Evolutionary conservation across 2,888 invertebrate genomes (phyloP).

Genomic region (Automeris io): DNA sequence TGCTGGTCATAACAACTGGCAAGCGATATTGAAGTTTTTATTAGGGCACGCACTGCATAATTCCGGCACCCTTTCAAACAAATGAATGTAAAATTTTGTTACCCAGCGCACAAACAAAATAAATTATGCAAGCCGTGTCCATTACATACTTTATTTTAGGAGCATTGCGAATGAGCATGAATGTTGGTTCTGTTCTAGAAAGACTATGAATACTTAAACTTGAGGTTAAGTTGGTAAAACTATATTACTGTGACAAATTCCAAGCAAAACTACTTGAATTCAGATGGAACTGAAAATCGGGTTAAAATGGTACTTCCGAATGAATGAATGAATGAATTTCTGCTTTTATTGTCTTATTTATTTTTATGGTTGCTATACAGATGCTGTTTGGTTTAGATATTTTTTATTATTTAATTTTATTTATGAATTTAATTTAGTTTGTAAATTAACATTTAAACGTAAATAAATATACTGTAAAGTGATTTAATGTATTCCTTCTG

Average conservation of each 20-base stretch:
- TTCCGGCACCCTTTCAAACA: conserved; percentile 25
- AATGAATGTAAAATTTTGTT: conserved; percentile 43
- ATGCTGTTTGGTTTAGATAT: no score
- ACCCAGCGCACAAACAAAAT: conserved; percentile 39
- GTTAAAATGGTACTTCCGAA: no score
- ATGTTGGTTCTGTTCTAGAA: conserved; percentile 1
- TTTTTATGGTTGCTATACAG: no score
- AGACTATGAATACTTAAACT: neutral
- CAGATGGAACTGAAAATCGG: neutral
- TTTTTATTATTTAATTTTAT: no score
- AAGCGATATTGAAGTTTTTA: conserved; percentile 5
- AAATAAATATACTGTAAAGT: no score
- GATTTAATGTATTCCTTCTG: no score
- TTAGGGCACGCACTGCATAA: conserved; percentile 8
- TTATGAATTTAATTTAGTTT: no score
- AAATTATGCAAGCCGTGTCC: conserved; percentile 48
- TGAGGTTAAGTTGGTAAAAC: neutral
- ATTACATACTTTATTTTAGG: conserved; percentile 37
- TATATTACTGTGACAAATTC: conserved; percentile 1
- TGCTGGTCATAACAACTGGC: neutral
- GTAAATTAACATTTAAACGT: no score
- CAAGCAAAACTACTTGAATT: neutral
- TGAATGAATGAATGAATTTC: no score
- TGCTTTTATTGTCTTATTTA: no score
- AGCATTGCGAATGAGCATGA: conserved; percentile 4